Percentiles rank a stretch among this genome's conserved stretches.
Evolutionary conservation across 2,113 vertebrate species (phyloP).

Genomic region (Protobothrops mucrosquamatus): DNA sequence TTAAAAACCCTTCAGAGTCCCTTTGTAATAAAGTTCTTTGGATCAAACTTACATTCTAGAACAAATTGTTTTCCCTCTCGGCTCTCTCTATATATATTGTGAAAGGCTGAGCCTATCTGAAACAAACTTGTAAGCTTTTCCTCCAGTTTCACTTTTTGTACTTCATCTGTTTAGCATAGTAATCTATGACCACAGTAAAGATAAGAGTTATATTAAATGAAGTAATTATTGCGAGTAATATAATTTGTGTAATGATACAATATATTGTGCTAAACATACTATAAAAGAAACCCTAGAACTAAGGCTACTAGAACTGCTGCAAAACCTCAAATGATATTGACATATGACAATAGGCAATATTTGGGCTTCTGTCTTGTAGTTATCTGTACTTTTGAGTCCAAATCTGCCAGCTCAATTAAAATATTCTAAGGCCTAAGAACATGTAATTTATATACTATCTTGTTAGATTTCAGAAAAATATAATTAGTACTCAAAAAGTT

Average conservation of each 20-base stretch:
- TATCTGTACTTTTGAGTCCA: background rate
- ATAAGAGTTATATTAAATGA: background rate
- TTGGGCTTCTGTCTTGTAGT: background rate
- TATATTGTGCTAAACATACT: background rate
- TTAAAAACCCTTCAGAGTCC: background rate
- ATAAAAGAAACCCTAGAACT: background rate
- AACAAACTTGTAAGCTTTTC: background rate
- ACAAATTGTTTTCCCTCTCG: background rate
- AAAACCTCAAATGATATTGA: background rate
- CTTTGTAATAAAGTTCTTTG: constrained; percentile 15
- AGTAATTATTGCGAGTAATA: background rate
- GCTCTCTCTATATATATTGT: background rate
- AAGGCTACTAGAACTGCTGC: background rate
- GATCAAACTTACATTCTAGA: constrained; percentile 15
- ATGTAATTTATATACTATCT: background rate
- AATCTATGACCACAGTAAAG: background rate
- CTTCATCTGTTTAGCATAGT: background rate
- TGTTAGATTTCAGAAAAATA: background rate
- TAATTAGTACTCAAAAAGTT: background rate
- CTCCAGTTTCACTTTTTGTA: background rate
- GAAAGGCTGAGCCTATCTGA: background rate
- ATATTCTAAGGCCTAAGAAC: background rate
- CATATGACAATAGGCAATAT: background rate
- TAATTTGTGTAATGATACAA: background rate
- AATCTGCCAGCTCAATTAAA: background rate